These are phyloP conservation scores for Oxyura jamaicensis DNA, from an alignment of 2,113 vertebrate genomes.

Conservation along the genomic window DNA sequence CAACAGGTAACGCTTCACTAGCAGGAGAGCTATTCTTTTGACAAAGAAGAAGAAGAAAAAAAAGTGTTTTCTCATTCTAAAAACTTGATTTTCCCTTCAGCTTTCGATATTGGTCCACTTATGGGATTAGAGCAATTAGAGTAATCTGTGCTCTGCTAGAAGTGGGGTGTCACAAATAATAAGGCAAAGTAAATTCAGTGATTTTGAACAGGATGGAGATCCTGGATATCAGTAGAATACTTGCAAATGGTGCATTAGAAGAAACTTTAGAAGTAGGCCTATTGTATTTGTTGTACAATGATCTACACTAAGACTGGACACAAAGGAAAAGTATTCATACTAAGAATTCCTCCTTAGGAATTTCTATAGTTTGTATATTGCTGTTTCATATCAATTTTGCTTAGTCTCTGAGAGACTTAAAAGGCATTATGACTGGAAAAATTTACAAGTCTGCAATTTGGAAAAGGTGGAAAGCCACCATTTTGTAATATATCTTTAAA, in stretches of 20 bases:
- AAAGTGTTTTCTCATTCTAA: background rate
- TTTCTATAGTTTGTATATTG: background rate
- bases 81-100: background rate
- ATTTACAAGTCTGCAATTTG: background rate
- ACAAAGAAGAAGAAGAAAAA: background rate
- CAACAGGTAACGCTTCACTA: background rate
- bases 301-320: background rate
- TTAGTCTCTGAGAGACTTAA: background rate
- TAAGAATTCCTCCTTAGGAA: background rate
- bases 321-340: background rate
- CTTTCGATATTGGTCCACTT: background rate
- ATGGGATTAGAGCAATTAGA: background rate
- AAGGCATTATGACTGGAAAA: background rate
- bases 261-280: background rate
- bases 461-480: background rate
- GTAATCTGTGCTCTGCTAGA: background rate
- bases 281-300: background rate
- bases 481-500: background rate
- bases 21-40: background rate
- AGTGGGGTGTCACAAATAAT: background rate
- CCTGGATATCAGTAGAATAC: background rate
- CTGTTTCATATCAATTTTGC: background rate
- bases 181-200: background rate
- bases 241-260: background rate
- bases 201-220: background rate